Conservation (phyloP, 1,140 invertebrate species). For the Diachasma alloeum region DNA sequence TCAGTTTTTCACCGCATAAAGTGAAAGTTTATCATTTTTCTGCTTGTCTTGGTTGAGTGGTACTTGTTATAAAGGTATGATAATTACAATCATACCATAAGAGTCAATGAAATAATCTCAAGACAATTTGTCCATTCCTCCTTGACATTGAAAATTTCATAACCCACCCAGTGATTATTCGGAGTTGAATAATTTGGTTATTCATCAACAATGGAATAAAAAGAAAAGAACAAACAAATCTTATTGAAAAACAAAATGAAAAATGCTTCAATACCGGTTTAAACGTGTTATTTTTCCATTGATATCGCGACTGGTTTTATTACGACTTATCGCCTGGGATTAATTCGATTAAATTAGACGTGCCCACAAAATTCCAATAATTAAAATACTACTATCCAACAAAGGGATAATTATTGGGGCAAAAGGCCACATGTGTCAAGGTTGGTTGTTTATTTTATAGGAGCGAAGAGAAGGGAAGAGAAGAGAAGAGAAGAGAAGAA, state of each 20-base stretch:
- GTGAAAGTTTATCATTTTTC: background rate
- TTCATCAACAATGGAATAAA: background rate
- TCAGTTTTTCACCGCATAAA: background rate
- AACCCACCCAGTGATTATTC: too few relatives aligned
- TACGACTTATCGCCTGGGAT: background rate
- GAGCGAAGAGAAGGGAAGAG: too few relatives aligned
- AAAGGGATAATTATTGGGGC: background rate
- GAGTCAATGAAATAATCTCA: background rate
- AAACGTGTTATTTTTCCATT: background rate
- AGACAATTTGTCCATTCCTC: background rate
- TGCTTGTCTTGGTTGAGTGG: background rate
- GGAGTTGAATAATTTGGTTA: background rate
- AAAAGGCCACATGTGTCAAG: background rate
- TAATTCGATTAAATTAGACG: background rate
- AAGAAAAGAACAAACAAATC: background rate
- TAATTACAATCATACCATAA: background rate
- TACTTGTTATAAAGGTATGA: too few relatives aligned
- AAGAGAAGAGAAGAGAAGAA: too few relatives aligned
- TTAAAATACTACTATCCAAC: background rate
- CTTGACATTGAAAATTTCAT: too few relatives aligned
- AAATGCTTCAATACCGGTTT: background rate
- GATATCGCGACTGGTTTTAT: conserved; percentile 1
- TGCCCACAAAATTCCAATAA: background rate
- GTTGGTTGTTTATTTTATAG: background rate
- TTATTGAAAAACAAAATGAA: background rate